A percentile compares a stretch with the other conserved stretches of the same genome.
These are phyloP conservation scores for Egretta garzetta DNA, from an alignment of 2,113 vertebrate genomes.

Conservation along the genomic window DNA sequence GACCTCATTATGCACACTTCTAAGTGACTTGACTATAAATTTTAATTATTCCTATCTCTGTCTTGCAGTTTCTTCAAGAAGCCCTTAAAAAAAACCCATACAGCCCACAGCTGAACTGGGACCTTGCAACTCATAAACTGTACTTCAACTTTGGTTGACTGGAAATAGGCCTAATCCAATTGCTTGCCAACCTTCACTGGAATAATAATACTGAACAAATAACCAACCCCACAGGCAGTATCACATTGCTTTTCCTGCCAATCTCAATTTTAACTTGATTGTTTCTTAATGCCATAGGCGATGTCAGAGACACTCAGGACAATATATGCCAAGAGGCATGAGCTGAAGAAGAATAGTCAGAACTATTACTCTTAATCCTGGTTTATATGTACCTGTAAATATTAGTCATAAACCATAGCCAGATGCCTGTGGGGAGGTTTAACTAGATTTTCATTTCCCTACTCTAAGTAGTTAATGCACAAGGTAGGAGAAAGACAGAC, in stretches of 20 bases:
- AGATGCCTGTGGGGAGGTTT: background rate
- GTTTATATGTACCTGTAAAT: background rate
- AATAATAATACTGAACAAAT: slow-evolving; percentile 42
- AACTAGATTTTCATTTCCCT: background rate
- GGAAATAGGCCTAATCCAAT: slow-evolving; percentile 26
- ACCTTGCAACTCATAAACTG: background rate
- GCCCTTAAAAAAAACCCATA: background rate
- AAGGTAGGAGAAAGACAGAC: background rate
- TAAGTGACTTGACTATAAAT: background rate
- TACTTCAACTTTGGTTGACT: background rate
- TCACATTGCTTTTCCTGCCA: slow-evolving; percentile 30
- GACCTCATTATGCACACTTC: background rate
- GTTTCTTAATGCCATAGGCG: background rate
- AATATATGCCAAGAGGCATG: background rate
- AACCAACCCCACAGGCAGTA: background rate
- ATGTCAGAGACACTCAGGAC: background rate
- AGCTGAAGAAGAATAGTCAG: background rate
- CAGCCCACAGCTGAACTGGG: background rate
- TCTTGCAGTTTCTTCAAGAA: background rate
- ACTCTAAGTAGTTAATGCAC: background rate
- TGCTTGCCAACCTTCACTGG: background rate
- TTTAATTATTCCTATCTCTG: slow-evolving; percentile 19
- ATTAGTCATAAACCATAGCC: background rate
- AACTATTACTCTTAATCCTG: background rate
- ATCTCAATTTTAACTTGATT: slow-evolving; percentile 51